These are phyloP conservation scores for Grantiella picta DNA, from an alignment of 2,113 vertebrate species.

Conservation along the genomic window DNA sequence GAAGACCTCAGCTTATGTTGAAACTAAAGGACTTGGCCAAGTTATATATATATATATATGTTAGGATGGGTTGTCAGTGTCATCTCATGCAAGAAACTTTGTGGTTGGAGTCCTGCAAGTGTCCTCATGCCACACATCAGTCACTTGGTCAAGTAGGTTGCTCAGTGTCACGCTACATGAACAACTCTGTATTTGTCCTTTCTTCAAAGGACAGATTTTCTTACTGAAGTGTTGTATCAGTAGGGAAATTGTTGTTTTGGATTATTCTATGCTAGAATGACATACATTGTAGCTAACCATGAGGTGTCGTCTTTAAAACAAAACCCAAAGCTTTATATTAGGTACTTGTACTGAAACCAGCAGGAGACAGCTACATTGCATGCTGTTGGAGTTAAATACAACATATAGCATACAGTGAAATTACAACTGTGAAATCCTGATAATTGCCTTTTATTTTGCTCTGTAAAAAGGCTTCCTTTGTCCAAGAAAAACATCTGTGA, in stretches of 20 bases:
- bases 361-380: neutral
- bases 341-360: neutral
- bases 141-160: fast-evolving
- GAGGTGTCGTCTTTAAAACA: neutral
- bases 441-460: neutral
- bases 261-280: neutral
- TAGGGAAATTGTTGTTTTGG: neutral
- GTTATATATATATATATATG: neutral
- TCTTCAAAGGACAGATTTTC: neutral
- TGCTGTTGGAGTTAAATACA: neutral
- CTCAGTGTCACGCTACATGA: neutral
- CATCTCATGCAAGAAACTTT: neutral
- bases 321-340: neutral
- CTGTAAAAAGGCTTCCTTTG: neutral
- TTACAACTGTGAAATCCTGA: neutral
- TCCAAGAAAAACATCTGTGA: neutral
- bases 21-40: neutral
- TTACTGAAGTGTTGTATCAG: neutral
- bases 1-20: neutral
- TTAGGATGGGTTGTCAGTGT: neutral
- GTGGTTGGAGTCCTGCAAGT: neutral
- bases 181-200: neutral
- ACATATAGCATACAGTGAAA: neutral
- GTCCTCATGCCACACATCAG: neutral
- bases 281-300: neutral